Base-by-base conservation (phyloP, 2,888 invertebrate species). In the Ernsta delagoae region DNA sequence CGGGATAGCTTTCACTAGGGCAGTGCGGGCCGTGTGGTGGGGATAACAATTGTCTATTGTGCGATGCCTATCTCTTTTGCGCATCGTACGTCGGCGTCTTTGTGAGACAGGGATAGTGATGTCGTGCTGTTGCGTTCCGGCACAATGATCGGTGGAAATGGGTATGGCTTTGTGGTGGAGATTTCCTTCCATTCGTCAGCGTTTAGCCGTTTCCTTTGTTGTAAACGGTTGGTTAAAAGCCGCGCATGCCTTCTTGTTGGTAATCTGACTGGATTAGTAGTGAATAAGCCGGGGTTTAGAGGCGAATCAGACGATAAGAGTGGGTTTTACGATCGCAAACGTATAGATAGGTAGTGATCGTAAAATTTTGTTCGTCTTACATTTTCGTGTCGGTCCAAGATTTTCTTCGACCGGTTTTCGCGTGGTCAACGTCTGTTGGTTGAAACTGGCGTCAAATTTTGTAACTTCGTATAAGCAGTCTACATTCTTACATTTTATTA, bases 11-110 rank as follows among this genome's bases (percentile, higher is more conserved):
- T 75, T 79, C 77, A 79, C 85, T 86, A 89, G 88, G 87, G 85
- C 86, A 84, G 83, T 76, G 76, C 83, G 76, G 48, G 75, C 73
- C 76, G 72, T n/a, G 77, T 81, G 82, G 92, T 84, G 82, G 92
- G 92, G 92, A 91, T 92, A 91, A 93, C 93, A 93, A 93, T 93
- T 87, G 92, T 88, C 92, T 91, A 93, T 93, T 93, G 92, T 92
- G 79, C 80, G 76, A 75, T 83, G 83, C 81, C 92, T 92, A 89
- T 92, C 92, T 16, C 91, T 90, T 84, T 92, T 88, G 88, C 89
- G 75, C 81, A 79, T 82, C 79, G 75, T 73, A 70, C 16, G 80
- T 81, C 78, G 83, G 79, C 78, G 83, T 86, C 85, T 90, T 89
- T 87, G 90, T 76, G 73, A 77, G 88, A 89, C 71, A 56, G 78